Evolutionary conservation across 2,113 vertebrate genomes (phyloP).

Genomic region (Callithrix jacchus): DNA sequence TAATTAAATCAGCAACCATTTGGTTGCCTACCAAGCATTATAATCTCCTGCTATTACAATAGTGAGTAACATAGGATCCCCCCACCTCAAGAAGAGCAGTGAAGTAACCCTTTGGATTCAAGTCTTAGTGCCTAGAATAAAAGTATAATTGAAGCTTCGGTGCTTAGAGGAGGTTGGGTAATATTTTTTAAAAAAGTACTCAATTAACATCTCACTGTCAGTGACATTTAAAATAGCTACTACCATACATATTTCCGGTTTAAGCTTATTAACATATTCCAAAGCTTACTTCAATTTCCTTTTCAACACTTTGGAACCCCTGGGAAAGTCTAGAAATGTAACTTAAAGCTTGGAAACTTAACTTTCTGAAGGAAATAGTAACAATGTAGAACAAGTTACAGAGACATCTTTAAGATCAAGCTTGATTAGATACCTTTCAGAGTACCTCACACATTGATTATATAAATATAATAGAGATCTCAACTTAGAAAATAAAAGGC

Average conservation of each 20-base stretch:
- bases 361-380: conserved; percentile 32
- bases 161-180: conserved; percentile 33
- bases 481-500: conserved; percentile 5
- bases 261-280: conserved; percentile 16
- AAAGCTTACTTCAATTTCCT: conserved; percentile 37
- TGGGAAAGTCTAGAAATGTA: conserved; percentile 48
- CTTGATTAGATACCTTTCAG: conserved; percentile 34
- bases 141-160: conserved; percentile 20
- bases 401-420: conserved; percentile 44
- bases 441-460: background rate
- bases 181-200: background rate
- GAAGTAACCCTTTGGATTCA: conserved; percentile 15
- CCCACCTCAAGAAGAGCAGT: conserved; percentile 26
- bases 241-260: conserved; percentile 16
- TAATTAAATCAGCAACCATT: conserved; percentile 43
- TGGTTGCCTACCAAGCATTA: conserved; percentile 31
- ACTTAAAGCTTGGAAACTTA: background rate
- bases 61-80: background rate
- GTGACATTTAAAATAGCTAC: conserved; percentile 33
- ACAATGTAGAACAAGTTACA: conserved; percentile 39
- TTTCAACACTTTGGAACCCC: conserved; percentile 41
- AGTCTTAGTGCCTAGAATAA: conserved; percentile 14
- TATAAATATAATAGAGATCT: background rate
- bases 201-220: background rate
- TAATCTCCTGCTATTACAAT: background rate